Conservation (phyloP, 2,113 vertebrate species). For the Probosciger aterrimus region DNA sequence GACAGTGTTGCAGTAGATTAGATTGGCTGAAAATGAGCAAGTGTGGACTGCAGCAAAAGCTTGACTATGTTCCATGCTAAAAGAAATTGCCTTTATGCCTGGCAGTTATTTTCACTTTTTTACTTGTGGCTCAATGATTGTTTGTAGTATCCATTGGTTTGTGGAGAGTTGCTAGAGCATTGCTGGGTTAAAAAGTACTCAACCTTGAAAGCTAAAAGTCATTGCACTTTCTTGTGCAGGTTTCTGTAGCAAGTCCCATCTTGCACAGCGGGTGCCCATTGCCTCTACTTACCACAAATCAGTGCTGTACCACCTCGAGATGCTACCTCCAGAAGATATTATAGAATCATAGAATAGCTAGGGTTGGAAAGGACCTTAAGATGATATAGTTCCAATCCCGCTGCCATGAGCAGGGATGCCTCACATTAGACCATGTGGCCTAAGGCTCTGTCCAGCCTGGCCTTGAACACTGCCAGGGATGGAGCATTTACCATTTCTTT, state of each 20-base stretch:
- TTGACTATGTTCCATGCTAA: neutral
- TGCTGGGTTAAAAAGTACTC: neutral
- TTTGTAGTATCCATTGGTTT: neutral
- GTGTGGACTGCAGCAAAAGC: accelerated
- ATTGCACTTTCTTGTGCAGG: neutral
- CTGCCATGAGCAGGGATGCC: too few relatives aligned
- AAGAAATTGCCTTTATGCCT: neutral
- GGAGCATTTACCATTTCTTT: too few relatives aligned
- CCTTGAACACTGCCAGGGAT: too few relatives aligned
- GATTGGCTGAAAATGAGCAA: neutral
- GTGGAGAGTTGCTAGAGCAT: neutral
- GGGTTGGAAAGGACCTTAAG: too few relatives aligned
- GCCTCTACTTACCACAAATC: neutral
- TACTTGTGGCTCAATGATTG: neutral
- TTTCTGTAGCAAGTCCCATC: neutral
- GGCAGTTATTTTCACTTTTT: neutral
- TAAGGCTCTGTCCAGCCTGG: too few relatives aligned
- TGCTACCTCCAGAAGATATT: neutral
- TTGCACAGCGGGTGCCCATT: neutral
- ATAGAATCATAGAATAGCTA: too few relatives aligned
- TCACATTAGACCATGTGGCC: too few relatives aligned
- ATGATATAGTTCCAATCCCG: too few relatives aligned
- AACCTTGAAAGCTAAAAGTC: neutral
- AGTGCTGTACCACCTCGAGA: neutral
- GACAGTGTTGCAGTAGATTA: accelerated